Base-by-base conservation (phyloP, 2,797 vertebrate species). In the Tamandua tetradactyla region DNA sequence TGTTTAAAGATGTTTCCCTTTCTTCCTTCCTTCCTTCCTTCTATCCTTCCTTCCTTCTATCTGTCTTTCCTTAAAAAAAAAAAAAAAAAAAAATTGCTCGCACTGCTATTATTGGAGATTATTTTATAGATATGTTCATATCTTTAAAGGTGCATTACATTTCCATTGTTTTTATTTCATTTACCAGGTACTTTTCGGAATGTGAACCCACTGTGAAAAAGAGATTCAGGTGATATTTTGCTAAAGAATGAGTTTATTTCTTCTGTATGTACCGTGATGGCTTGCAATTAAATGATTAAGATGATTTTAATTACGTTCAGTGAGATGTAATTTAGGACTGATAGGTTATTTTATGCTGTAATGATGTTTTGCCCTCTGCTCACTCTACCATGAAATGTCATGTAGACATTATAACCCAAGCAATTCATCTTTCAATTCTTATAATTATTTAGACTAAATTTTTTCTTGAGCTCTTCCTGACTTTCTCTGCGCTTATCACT, bases 251-350 rank as follows among this genome's bases (percentile, higher is more conserved):
- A 84, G 49, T 80, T 97, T 94, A 94, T 91, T 95, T 72, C 35
- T 83, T 87, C n/a, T 80, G 40, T 76, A 55, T 92, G 22, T 72
- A 87, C 75, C 74, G 27, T 79, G 61, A 80, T 71, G 64, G n/a
- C 72, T 59, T 82, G 47, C 80, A 95, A 95, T 97, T 97, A 95
- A 96, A 97, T 97, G 95, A 94, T 96, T 96, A 97, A 96, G 83
- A 96, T 81, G 59, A 81, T 80, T 96, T 97, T 98, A 97, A 97
- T 97, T 97, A 97, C 52, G 40, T 86, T 37, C 18, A 71, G 12
- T 15, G 17, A 93, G 42, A 94, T 92, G 91, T 93, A 97, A 95
- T 94, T 97, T 52, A 87, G 75, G 7, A 47, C 81, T 82, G 92
- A 92, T 55, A 62, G 44, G 69, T 61, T 93, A 74, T 76, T 98